Evolutionary conservation across 2,797 vertebrate species (phyloP).

Genomic region (Myotis planiceps): DNA sequence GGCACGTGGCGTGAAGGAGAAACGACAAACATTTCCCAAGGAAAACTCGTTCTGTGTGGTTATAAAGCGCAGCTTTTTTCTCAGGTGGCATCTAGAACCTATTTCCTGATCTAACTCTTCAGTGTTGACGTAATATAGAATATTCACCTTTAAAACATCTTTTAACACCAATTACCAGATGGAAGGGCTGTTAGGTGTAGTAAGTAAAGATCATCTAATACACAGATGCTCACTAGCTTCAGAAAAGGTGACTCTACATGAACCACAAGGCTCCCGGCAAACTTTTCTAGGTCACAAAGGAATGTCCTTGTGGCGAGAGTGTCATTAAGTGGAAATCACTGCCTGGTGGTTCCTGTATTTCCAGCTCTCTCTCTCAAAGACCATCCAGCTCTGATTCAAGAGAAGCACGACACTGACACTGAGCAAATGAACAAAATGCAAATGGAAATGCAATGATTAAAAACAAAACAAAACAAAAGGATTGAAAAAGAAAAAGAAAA

Average conservation of each 20-base stretch:
- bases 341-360: conserved; percentile 36
- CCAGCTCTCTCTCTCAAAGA: conserved; percentile 41
- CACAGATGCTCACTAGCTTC: conserved; percentile 87
- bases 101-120: conserved; percentile 87
- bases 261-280: conserved; percentile 61
- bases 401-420: background rate
- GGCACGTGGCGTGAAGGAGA: conserved; percentile 78
- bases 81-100: conserved; percentile 83
- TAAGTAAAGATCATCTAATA: conserved; percentile 90
- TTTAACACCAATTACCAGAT: conserved; percentile 90
- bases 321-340: conserved; percentile 44
- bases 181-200: conserved; percentile 84
- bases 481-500: background rate
- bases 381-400: conserved; percentile 25
- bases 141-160: conserved; percentile 89
- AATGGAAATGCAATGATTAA: background rate
- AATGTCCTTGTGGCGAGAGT: conserved; percentile 43
- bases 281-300: conserved; percentile 61
- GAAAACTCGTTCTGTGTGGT: conserved; percentile 79
- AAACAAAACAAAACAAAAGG: background rate
- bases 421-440: conserved; percentile 45
- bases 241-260: conserved; percentile 83
- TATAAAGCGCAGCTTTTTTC: conserved; percentile 77
- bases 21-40: conserved; percentile 84
- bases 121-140: conserved; percentile 86